Base-by-base conservation (phyloP, 2,113 vertebrate genomes). In the Labeo catla region DNA sequence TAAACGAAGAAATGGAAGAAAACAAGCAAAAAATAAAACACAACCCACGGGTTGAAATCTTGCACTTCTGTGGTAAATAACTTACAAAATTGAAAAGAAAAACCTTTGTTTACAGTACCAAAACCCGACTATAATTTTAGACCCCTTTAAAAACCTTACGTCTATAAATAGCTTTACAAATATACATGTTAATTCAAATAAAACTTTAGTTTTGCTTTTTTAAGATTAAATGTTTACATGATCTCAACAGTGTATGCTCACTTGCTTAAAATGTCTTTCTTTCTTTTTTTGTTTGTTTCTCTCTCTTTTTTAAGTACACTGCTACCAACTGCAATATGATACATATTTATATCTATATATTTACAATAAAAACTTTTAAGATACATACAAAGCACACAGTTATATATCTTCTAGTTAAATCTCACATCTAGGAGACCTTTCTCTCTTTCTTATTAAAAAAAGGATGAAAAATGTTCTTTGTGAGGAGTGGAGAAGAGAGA, bases 121-220 rank as follows among this genome's bases (percentile, higher is more conserved):
- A 95, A 92, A 93, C 77, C 65, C 91, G 92, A 90, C 93, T 94
- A 94, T 88, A 94, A 92, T 93, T 95, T 95, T 94, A 91, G 89
- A 95, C 95, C 95, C 95, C 93, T 95, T 73, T n/a, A 73, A 82
- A 84, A 83, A 95, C 96, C 95, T 96, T 97, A 96, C 91, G 94
- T 94, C 94, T 97, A 98, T 98, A 98, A 98, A 98, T 97, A 99
- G 94, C 96, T 98, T 98, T 97, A 98, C 97, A 98, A 97, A 98
- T 97, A 97, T 96, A 97, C 97, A 98, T 65, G 94, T 96, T 97
- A 96, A 96, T 89, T 95, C 93, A 95, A 94, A 95, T 95, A 97
- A 96, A 95, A 90, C 91, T 91, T 96, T 95, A 95, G 93, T 94
- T 94, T 95, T 93, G 94, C 93, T 94, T 95, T 90, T 90, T 88